Conservation (phyloP, 2,113 vertebrate genomes). For the Chloebia gouldiae region DNA sequence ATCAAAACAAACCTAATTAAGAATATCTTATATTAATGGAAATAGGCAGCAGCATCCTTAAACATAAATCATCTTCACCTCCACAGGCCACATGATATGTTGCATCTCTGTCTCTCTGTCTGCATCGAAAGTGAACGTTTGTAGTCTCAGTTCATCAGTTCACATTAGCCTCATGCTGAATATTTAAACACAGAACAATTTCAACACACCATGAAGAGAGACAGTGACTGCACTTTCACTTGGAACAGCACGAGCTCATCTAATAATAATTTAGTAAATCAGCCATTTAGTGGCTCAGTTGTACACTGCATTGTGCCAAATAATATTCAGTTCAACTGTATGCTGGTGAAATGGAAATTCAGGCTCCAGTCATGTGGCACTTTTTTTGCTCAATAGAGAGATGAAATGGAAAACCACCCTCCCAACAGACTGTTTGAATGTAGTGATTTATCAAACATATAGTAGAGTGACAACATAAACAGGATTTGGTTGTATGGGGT, state of each 20-base stretch:
- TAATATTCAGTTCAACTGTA: slow-evolving; percentile 70
- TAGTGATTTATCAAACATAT: slow-evolving; percentile 72
- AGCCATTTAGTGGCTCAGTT: slow-evolving; percentile 82
- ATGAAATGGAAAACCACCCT: slow-evolving; percentile 62
- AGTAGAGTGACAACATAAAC: slow-evolving; percentile 56
- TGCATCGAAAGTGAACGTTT: slow-evolving; percentile 81
- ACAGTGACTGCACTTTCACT: slow-evolving; percentile 79
- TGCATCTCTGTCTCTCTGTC: slow-evolving; percentile 71
- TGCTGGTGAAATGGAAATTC: slow-evolving; percentile 72
- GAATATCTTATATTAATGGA: slow-evolving; percentile 68
- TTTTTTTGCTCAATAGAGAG: slow-evolving; percentile 68
- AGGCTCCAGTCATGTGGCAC: slow-evolving; percentile 52
- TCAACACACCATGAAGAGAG: slow-evolving; percentile 79
- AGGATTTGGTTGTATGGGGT: slow-evolving; percentile 17
- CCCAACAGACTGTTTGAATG: slow-evolving; percentile 43
- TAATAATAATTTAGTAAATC: slow-evolving; percentile 87
- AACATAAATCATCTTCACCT: slow-evolving; percentile 80
- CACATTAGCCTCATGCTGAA: slow-evolving; percentile 88
- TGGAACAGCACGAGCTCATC: slow-evolving; percentile 80
- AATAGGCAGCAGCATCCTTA: slow-evolving; percentile 72
- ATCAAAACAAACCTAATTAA: slow-evolving; percentile 74
- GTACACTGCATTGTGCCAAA: slow-evolving; percentile 75
- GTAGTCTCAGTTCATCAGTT: slow-evolving; percentile 85
- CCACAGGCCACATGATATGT: slow-evolving; percentile 68
- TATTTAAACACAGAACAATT: slow-evolving; percentile 88